Conservation (phyloP, 2,888 invertebrate species). For the Orthonychiurus folsomi region DNA sequence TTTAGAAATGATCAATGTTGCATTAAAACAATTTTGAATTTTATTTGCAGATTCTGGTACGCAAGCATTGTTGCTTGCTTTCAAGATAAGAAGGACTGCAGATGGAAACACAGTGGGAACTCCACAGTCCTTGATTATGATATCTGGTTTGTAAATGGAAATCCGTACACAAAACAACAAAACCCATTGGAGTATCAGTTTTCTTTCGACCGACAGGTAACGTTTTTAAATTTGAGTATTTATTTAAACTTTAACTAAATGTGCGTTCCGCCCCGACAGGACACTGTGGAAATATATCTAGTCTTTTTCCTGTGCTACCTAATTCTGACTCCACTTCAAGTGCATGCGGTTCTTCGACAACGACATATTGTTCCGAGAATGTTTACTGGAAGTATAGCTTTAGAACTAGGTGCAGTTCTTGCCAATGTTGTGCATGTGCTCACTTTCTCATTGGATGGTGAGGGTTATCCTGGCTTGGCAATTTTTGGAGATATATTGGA, state of each 20-base stretch:
- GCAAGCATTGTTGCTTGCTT: slow-evolving; percentile 88
- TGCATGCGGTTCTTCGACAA: slow-evolving; percentile 80
- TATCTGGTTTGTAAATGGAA: slow-evolving; percentile 92
- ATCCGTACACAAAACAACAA: slow-evolving; percentile 76
- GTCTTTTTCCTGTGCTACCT: slow-evolving; percentile 78
- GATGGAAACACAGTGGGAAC: slow-evolving; percentile 69
- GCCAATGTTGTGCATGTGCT: slow-evolving; percentile 81
- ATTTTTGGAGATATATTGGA: slow-evolving; percentile 86
- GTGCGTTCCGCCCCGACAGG: too few species aligned
- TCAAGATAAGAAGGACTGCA: slow-evolving; percentile 65
- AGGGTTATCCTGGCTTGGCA: slow-evolving; percentile 70
- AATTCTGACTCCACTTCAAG: slow-evolving; percentile 76
- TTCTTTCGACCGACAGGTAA: slow-evolving; percentile 79
- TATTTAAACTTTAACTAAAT: too few species aligned
- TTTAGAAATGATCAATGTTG: slow-evolving; percentile 4
- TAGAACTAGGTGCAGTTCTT: slow-evolving; percentile 76
- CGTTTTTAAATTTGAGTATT: slow-evolving; percentile 10
- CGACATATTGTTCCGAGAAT: slow-evolving; percentile 83
- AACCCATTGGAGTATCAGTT: slow-evolving; percentile 89
- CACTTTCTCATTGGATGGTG: slow-evolving; percentile 82
- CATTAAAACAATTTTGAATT: slow-evolving; percentile 8
- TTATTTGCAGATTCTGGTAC: slow-evolving; percentile 75
- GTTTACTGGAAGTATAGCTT: slow-evolving; percentile 73
- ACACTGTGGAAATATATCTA: slow-evolving; percentile 81
- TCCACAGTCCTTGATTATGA: slow-evolving; percentile 62